A percentile compares a stretch with the other conserved stretches of the same genome.
Conservation (phyloP, 2,888 invertebrate genomes). For the Ernsta delagoae region DNA sequence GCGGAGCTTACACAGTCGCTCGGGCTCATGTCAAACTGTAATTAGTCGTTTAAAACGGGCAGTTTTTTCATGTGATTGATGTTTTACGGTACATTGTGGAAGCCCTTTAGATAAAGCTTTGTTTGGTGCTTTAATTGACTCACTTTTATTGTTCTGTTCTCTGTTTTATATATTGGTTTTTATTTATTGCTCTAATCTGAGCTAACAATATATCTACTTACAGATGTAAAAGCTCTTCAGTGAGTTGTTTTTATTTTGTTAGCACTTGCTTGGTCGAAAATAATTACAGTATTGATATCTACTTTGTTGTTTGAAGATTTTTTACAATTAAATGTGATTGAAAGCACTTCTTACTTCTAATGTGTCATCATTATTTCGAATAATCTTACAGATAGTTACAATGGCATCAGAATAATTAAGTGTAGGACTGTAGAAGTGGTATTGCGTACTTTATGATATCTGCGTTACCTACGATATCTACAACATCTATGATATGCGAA, state of each 20-base stretch:
- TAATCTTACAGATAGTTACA: no score
- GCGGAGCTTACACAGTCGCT: slow-evolving; percentile 44
- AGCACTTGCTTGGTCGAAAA: neutral
- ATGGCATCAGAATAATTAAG: no score
- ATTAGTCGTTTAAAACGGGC: slow-evolving; percentile 40
- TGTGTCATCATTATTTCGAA: no score
- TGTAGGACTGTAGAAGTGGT: no score
- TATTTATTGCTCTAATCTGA: neutral
- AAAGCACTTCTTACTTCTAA: no score
- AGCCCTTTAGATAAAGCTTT: slow-evolving; percentile 16
- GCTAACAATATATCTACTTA: neutral
- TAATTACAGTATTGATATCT: no score
- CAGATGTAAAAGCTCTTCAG: no score
- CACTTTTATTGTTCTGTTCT: neutral
- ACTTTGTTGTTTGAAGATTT: no score
- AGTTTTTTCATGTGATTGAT: slow-evolving; percentile 35
- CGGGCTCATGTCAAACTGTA: slow-evolving; percentile 40
- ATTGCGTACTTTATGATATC: no score
- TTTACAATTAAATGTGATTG: no score
- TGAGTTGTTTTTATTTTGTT: neutral
- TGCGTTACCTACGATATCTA: no score
- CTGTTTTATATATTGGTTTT: neutral
- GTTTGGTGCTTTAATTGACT: neutral
- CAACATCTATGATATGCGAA: no score
- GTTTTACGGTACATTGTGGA: slow-evolving; percentile 17